Percentiles rank a stretch among this genome's conserved stretches.
phyloP scores from a whole-genome alignment of 2,888 invertebrate genomes.

The Syritta pipiens region DNA sequence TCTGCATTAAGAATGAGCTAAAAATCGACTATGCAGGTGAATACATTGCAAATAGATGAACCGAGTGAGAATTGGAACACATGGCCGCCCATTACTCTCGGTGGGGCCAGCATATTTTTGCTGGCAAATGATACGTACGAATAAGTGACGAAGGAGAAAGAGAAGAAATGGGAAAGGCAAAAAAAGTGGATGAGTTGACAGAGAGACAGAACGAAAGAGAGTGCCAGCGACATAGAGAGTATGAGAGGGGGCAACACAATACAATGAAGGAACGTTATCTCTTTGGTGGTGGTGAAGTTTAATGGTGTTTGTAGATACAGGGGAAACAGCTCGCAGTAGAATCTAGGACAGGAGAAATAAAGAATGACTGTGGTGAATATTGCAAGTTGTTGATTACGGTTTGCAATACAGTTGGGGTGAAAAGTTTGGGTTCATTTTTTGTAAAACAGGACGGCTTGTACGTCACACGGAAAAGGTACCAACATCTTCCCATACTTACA shows the following conservation, averaged over 20 bases:
- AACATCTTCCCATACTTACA: too few relatives aligned
- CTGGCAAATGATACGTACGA: too few relatives aligned
- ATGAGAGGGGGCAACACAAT: too few relatives aligned
- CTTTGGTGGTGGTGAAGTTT: background rate
- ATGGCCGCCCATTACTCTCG: background rate
- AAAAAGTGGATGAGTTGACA: too few relatives aligned
- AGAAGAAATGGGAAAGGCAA: background rate
- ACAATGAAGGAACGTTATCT: too few relatives aligned
- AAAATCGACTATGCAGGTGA: constrained; percentile 20
- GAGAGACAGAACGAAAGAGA: too few relatives aligned
- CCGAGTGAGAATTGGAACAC: constrained; percentile 26
- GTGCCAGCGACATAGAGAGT: too few relatives aligned
- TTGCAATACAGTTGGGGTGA: too few relatives aligned
- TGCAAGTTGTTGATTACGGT: constrained; percentile 14
- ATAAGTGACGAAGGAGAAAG: background rate
- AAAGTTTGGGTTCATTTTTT: too few relatives aligned
- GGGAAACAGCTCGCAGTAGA: constrained; percentile 2
- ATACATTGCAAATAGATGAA: constrained; percentile 14
- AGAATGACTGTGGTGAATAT: constrained; percentile 7
- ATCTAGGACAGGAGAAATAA: constrained; percentile 14
- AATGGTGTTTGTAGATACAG: background rate
- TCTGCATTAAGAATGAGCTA: constrained; percentile 8
- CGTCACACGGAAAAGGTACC: too few relatives aligned
- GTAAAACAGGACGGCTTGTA: too few relatives aligned
- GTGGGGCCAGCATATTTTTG: constrained; percentile 1